phyloP scores from a whole-genome alignment of 2,113 vertebrate species.

The Podarcis cretensis region DNA sequence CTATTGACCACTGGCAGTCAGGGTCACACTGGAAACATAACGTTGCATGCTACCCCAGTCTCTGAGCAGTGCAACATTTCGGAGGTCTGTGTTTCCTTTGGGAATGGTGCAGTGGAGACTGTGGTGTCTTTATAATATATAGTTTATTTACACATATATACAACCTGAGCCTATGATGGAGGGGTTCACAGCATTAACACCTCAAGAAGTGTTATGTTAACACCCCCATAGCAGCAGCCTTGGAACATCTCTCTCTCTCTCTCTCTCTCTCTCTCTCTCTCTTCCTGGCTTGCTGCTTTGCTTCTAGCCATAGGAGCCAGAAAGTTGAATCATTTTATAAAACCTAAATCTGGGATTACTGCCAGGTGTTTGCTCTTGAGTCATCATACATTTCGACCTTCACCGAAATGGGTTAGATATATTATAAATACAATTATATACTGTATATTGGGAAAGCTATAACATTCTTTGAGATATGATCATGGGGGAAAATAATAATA shows the following conservation, averaged over 20 bases:
- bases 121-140: no score
- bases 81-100: no score
- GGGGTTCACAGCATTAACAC: no score
- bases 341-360: conserved; percentile 52
- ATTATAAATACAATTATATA: conserved; percentile 66
- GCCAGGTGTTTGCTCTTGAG: conserved; percentile 67
- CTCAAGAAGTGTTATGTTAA: no score
- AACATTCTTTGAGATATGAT: conserved; percentile 51
- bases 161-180: no score
- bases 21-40: not conserved
- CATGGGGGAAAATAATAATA: conserved; percentile 34
- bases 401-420: conserved; percentile 62
- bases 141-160: no score
- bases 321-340: conserved; percentile 59
- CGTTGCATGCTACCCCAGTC: no score
- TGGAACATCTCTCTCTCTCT: no score
- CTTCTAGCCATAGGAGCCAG: not conserved
- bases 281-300: conserved; percentile 6
- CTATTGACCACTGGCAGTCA: not conserved
- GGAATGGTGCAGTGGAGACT: no score
- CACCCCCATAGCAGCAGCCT: no score
- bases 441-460: conserved; percentile 60
- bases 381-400: conserved; percentile 72
- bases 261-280: no score
- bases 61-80: no score